phyloP scores from a whole-genome alignment of 1,140 invertebrate species.

The Drosophila parabipectinata region DNA sequence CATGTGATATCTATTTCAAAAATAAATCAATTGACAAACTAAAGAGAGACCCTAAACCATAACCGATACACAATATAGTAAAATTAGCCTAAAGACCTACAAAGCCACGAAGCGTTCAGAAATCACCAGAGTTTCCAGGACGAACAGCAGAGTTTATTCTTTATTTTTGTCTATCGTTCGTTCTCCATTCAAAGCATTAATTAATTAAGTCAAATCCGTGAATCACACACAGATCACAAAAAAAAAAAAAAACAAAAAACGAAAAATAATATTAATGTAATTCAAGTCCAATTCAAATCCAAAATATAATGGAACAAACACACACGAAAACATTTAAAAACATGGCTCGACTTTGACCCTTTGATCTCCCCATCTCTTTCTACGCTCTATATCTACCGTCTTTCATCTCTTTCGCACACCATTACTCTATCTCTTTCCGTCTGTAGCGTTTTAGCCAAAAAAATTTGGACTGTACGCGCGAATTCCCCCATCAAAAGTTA shows the following conservation, averaged over 20 bases:
- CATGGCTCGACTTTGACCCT: slow-evolving; percentile 25
- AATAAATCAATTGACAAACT: slow-evolving; percentile 72
- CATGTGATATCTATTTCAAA: slow-evolving; percentile 83
- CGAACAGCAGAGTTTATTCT: slow-evolving; percentile 1
- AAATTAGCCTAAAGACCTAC: slow-evolving; percentile 39
- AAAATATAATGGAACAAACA: slow-evolving; percentile 10
- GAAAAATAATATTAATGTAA: slow-evolving; percentile 10
- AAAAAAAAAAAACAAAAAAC: neutral
- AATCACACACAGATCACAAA: slow-evolving; percentile 17
- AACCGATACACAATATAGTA: slow-evolving; percentile 42
- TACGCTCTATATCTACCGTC: neutral
- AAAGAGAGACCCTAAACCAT: slow-evolving; percentile 45
- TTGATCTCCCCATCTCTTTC: slow-evolving; percentile 1
- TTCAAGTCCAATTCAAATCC: neutral
- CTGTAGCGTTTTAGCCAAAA: slow-evolving; percentile 39
- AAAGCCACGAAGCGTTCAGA: slow-evolving; percentile 46
- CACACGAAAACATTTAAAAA: slow-evolving; percentile 13
- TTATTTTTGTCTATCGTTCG: slow-evolving; percentile 13
- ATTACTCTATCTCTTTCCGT: slow-evolving; percentile 28
- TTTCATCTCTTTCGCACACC: neutral
- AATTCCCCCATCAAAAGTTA: neutral
- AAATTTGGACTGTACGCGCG: slow-evolving; percentile 28
- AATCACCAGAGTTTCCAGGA: slow-evolving; percentile 22
- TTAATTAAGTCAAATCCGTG: slow-evolving; percentile 18
- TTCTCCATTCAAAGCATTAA: slow-evolving; percentile 41